phyloP scores from a whole-genome alignment of 2,888 invertebrate species.

The Corythucha ciliata region DNA sequence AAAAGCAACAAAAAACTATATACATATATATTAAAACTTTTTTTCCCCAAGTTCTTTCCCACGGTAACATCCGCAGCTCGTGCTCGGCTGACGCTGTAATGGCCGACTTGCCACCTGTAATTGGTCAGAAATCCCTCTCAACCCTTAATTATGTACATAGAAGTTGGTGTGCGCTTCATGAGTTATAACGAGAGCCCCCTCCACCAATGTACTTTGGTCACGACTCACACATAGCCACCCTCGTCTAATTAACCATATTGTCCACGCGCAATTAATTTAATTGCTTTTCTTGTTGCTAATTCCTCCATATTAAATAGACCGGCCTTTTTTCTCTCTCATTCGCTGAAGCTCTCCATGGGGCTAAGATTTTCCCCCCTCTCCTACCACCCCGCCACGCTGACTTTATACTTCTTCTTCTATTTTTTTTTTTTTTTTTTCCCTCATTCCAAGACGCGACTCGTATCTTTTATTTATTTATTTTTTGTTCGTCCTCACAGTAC shows the following conservation, averaged over 20 bases:
- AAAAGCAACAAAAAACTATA: too few relatives aligned
- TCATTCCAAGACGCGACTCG: too few relatives aligned
- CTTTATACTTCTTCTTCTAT: too few relatives aligned
- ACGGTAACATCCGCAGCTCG: slow-evolving; percentile 17
- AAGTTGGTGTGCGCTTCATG: slow-evolving; percentile 11
- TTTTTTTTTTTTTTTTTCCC: too few relatives aligned
- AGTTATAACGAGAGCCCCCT: slow-evolving; percentile 21
- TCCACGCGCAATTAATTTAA: slow-evolving; percentile 26
- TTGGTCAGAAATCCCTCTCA: slow-evolving; percentile 26
- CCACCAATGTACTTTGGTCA: slow-evolving; percentile 17
- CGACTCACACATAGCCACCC: slow-evolving; percentile 25
- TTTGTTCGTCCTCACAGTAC: too few relatives aligned
- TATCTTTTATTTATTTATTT: too few relatives aligned
- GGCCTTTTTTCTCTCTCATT: slow-evolving; percentile 18
- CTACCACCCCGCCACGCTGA: too few relatives aligned
- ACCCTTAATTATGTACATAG: slow-evolving; percentile 25
- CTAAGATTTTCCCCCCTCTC: too few relatives aligned
- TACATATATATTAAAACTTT: too few relatives aligned
- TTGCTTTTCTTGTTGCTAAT: slow-evolving; percentile 25
- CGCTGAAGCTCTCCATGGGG: too few relatives aligned
- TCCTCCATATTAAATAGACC: slow-evolving; percentile 24
- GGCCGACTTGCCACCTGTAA: slow-evolving; percentile 27
- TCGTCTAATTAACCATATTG: slow-evolving; percentile 29
- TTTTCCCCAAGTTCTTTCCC: too few relatives aligned
- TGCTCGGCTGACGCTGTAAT: slow-evolving; percentile 26